Base-by-base conservation (phyloP, 1,140 invertebrate genomes). In the Orchesella cincta region DNA sequence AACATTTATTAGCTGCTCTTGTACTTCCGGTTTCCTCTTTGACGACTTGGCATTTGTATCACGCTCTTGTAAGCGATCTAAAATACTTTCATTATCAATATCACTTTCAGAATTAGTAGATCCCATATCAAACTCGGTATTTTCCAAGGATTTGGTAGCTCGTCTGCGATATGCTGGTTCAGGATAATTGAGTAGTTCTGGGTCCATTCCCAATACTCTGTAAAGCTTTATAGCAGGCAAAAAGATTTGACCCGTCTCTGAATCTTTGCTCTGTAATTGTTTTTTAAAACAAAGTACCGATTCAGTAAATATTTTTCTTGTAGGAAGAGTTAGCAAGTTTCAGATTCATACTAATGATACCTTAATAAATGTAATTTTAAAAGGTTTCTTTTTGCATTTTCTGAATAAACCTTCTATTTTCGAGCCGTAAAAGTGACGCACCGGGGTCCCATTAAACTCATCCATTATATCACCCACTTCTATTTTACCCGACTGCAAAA, bases 201-300 rank as follows among this genome's bases (percentile, higher is more conserved):
- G 81, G 26, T 80, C 73, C 8, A 82, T 52, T 62, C 79, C 81
- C 18, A 82, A 23, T 29, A 82, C 79, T 74, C 79, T 54, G 33
- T 82, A 82, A 0, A 82, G 76, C 34, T 80, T 82, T 28, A 82
- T 82, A 35, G 79, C 51, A n/a, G 81, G 81, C 1, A 82, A 46
- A 39, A 77, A 82, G 1, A 82, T 76, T 76, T 82, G 77, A 18
- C 73, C 39, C 18, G 67, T 80, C 35, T 62, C 75, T 46, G 77
- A 74, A 78, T 80, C 73, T n/a, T 73, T 52, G 29, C 79, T 79
- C 81, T 81, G 46, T 33, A 73, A 51, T 51, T 8, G 20, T n/a
- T 73, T 73, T 29, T 12, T 12, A 34, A 34, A 33, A 23, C 12
- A 71, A 46, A 33, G 3, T 35, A 33, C 33, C 3, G 16, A 35